Evolutionary conservation across 2,113 vertebrate genomes (phyloP), one percentile per base, ranked within the genome.

Genomic region (Sceloporus undulatus): DNA sequence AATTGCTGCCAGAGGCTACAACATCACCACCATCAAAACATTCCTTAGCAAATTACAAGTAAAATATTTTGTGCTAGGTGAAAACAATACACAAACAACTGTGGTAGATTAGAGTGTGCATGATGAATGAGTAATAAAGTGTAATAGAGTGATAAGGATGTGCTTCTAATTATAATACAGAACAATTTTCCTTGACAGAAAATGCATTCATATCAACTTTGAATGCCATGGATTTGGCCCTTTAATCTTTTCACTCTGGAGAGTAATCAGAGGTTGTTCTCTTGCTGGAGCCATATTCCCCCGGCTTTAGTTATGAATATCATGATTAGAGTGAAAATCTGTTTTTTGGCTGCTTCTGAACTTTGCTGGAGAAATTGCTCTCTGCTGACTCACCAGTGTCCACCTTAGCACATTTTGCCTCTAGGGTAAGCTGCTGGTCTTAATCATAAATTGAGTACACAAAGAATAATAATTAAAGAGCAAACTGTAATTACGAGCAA

Each of bases 381-480:
- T 93, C 80, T 77, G 86, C 85, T 92, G 66, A 93, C 91, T 90
- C 88, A 94, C 85, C 84, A 90, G 48, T 91, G 95, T 93, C 93
- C 91, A 96, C 77, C 68, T 96, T 94, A 95, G 95, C 93, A 91
- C 54, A 94, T 95, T 77, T 62, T 42, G 56, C 91, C 95, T 94
- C 93, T 6, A 85, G 94, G 91, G 95, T 90, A 94, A 92, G 87
- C 1, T 94, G 52, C 89, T 91, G 87, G 86, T 94, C 93, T 96
- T 96, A 94, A 94, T 96, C 93, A 93, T 95, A 97, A 96, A 96
- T 94, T 95, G 92, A 95, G 94, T 94, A 95, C 90, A 95, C 90
- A 85, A 95, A 82, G 90, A 94, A 95, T 90, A 95, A 95, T 96
- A 96, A 97, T 97, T 96, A 96, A 95, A 96, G 75, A 94, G 71